phyloP scores from a whole-genome alignment of 2,797 vertebrate species.

The Borostomias antarcticus region DNA sequence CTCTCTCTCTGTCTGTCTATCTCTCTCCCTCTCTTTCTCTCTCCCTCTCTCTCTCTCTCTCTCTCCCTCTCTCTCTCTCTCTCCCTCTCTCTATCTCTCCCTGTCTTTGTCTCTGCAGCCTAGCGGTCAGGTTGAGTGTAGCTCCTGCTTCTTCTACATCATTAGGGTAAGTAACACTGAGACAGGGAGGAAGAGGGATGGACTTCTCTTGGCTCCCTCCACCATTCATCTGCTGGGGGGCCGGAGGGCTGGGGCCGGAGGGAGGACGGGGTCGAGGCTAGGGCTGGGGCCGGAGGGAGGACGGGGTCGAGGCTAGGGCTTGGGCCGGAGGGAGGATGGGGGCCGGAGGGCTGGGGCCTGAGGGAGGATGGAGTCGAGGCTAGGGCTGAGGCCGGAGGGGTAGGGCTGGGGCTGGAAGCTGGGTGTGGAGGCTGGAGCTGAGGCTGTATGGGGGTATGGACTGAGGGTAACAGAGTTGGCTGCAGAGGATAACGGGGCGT shows the following conservation, averaged over 20 bases:
- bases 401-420: background rate
- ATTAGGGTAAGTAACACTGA: constrained; percentile 95
- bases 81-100: constrained; percentile 68
- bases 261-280: constrained; percentile 79
- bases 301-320: too few relatives aligned
- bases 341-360: too few relatives aligned
- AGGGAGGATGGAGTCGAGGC: constrained; percentile 21
- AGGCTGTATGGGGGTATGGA: constrained; percentile 16
- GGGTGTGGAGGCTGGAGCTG: background rate
- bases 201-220: constrained; percentile 87
- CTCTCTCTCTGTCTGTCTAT: constrained; percentile 48
- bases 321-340: too few relatives aligned
- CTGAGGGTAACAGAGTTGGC: too few relatives aligned
- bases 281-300: constrained; percentile 76
- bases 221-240: constrained; percentile 85
- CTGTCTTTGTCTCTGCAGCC: too few relatives aligned
- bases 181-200: constrained; percentile 86
- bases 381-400: constrained; percentile 28
- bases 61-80: background rate
- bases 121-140: constrained; percentile 93
- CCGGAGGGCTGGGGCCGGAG: too few relatives aligned
- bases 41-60: too few relatives aligned
- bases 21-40: constrained; percentile 47
- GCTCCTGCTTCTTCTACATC: constrained; percentile 96
- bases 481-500: constrained; percentile 51